Base-by-base conservation (phyloP, 2,113 vertebrate species). In the Pelusios castaneus region DNA sequence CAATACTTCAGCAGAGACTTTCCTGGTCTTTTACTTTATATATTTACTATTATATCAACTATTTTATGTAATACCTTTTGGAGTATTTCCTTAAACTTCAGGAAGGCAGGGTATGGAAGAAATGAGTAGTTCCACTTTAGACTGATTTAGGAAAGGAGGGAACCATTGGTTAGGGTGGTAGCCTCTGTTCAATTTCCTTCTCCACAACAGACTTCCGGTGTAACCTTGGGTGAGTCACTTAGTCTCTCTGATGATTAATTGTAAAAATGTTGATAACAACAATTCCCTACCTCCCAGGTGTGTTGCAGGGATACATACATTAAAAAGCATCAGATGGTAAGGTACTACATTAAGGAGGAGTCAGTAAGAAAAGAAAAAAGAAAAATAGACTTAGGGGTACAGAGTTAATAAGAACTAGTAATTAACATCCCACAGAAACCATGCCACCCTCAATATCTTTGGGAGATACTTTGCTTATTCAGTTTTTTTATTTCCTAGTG, bases 401-500 rank as follows among this genome's bases (percentile, higher is more conserved):
- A 92, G 27, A 54, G 70, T 58, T 29, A 88, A 54, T 80, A 29
- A 78, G 12, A 79, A 79, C 0, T 0, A 1, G 16, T 82, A 45
- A 82, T 19, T 41, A 54, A 13, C 3, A 43, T 1, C 41, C 11
- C 1, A 90, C 43, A 88, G 78, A 89, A 95, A 83, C 5, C 2
- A 21, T 76, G 85, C 29, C 52, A 63, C 54, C 16, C 67, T 34
- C 70, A 78, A 21, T 7, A 3, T 0, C 0, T 11, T 3, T 4
- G 10, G 13, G 24, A 76, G 54, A 5, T 5, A 22, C 0, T 0
- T 16, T 85, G 54, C 21, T 92, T 25, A 19, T 75, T 75, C 73
- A 75, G 12, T 75, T 9, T 14, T 31, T 34, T 38, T 43, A 22
- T 89, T 84, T 58, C 80, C 12, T 41, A 60, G 87, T 91, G 76